phyloP scores from a whole-genome alignment of 2,797 vertebrate genomes.

The Rhinophrynus dorsalis region DNA sequence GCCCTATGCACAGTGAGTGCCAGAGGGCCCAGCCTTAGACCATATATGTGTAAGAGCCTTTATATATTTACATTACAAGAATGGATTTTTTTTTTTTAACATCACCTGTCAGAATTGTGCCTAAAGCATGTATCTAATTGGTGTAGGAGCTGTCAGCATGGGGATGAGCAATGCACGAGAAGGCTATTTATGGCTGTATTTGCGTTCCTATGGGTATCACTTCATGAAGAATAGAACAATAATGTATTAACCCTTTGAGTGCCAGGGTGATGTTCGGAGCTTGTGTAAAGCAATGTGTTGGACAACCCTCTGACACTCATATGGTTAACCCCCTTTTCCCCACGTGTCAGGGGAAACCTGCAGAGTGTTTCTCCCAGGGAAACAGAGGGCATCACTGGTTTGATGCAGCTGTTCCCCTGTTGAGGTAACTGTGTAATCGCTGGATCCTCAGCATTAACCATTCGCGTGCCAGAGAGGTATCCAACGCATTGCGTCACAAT shows the following conservation, averaged over 20 bases:
- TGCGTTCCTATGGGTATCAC: neutral
- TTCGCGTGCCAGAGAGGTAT: too few species aligned
- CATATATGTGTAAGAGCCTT: neutral
- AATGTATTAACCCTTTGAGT: too few species aligned
- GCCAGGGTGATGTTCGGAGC: too few species aligned
- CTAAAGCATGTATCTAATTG: conserved; percentile 19
- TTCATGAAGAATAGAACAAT: neutral
- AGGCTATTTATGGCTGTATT: conserved; percentile 5
- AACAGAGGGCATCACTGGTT: neutral
- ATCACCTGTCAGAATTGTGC: conserved; percentile 4
- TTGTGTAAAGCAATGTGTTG: too few species aligned
- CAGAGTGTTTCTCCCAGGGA: neutral
- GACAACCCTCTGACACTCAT: too few species aligned
- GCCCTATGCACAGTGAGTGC: neutral
- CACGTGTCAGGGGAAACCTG: neutral
- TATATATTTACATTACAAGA: conserved; percentile 1
- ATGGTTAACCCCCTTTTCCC: neutral
- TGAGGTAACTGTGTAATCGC: conserved; percentile 38
- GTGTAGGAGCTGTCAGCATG: neutral
- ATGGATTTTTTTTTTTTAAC: neutral
- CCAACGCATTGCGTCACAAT: too few species aligned
- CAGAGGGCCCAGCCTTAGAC: neutral
- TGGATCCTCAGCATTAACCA: conserved; percentile 8
- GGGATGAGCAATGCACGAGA: neutral
- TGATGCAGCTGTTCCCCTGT: conserved; percentile 6